Conservation (phyloP, 2,888 invertebrate genomes). For the Sipha maydis region DNA sequence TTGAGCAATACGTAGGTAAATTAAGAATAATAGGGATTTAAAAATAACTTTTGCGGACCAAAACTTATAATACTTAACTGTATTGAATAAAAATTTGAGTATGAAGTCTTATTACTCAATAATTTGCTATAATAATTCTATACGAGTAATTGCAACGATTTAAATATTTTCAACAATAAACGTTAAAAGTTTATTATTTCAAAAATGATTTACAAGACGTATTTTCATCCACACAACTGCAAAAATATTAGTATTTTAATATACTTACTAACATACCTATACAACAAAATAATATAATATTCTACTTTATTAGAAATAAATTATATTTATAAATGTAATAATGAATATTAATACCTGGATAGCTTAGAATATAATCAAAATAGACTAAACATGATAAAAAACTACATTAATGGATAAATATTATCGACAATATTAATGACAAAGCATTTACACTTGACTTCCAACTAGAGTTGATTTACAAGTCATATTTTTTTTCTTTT, state of each 20-base stretch:
- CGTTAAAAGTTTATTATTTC: too few relatives aligned
- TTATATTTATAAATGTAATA: too few relatives aligned
- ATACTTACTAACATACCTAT: too few relatives aligned
- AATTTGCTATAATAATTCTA: neutral
- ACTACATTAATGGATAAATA: neutral
- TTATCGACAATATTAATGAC: too few relatives aligned
- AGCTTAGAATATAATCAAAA: neutral
- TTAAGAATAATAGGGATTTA: slow-evolving; percentile 11
- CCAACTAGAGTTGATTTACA: neutral
- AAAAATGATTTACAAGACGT: too few relatives aligned
- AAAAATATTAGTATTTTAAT: too few relatives aligned
- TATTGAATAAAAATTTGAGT: neutral
- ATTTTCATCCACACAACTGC: too few relatives aligned
- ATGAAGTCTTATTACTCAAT: neutral
- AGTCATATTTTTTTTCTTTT: neutral
- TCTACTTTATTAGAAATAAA: too few relatives aligned
- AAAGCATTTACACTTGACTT: neutral
- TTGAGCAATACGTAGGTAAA: slow-evolving; percentile 30
- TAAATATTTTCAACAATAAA: too few relatives aligned
- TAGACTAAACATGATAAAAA: neutral
- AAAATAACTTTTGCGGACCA: slow-evolving; percentile 2
- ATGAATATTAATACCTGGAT: neutral
- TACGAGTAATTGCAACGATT: too few relatives aligned
- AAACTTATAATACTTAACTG: neutral
- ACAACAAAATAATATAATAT: too few relatives aligned